phyloP scores from a whole-genome alignment of 2,888 invertebrate species.

The Periphyllus acericola region DNA sequence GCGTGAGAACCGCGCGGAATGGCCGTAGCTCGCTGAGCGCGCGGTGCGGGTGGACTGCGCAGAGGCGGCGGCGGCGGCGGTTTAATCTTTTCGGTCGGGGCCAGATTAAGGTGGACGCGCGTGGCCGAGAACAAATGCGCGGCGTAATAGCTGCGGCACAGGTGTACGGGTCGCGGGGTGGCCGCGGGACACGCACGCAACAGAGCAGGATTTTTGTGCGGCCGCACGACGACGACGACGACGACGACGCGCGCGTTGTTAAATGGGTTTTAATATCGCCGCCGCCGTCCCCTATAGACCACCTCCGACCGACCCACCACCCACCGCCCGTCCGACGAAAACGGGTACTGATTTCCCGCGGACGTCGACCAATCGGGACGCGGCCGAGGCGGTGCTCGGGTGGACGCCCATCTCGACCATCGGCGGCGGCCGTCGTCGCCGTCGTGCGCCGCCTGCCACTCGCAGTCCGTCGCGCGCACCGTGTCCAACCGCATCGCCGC shows the following conservation, averaged over 20 bases:
- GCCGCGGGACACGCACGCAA: not conserved
- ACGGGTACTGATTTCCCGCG: slow-evolving; percentile 55
- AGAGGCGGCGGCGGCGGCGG: not conserved
- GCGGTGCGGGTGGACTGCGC: not conserved
- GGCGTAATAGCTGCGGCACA: no score
- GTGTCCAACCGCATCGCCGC: slow-evolving; percentile 36
- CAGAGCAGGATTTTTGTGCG: not conserved
- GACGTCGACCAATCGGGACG: slow-evolving; percentile 29
- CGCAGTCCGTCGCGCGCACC: slow-evolving; percentile 50
- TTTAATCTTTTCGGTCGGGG: slow-evolving; percentile 14
- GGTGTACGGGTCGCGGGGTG: not conserved
- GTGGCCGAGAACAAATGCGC: not conserved
- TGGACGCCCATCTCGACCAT: slow-evolving; percentile 13
- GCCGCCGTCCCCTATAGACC: no score
- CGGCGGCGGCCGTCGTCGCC: not conserved
- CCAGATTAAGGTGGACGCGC: slow-evolving; percentile 32
- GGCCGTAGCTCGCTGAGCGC: no score
- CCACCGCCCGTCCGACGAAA: not conserved
- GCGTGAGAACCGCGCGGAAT: not conserved
- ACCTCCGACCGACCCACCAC: no score
- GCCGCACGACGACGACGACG: no score
- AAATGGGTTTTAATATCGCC: slow-evolving; percentile 58
- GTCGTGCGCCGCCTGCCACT: slow-evolving; percentile 40
- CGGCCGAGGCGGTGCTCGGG: slow-evolving; percentile 51
- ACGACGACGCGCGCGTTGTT: slow-evolving; percentile 15